Evolutionary conservation across 2,113 vertebrate species (phyloP), one percentile per base, ranked within the genome.

Genomic region (Hyperoodon ampullatus): DNA sequence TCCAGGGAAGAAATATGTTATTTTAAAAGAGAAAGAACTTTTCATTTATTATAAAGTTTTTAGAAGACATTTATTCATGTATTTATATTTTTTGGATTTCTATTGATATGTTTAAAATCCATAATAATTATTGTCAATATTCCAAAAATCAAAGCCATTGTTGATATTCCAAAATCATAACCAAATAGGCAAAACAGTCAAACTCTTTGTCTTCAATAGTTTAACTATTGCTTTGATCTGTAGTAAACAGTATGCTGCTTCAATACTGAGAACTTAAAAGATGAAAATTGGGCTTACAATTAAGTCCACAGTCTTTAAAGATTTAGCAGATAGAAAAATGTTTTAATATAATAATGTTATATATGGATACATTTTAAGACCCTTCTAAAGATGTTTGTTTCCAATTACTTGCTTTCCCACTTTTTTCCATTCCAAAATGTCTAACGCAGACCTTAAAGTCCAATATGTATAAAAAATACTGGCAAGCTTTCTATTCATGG

Each of bases 381-480:
- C 1, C 26, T 90, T 66, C n/a, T 82, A 84, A 83, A 66, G 42
- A 71, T 23, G 87, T 68, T 33, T 55, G 8, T 83, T 93, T 85
- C 18, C 80, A 50, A 66, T 80, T 60, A 70, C 18, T 85, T 66
- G 2, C 28, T 66, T 93, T 88, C 3, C 26, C 21, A 30, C 8
- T 26, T 12, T 47, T 92, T 63, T 63, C 8, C 23, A 74, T 30
- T 63, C 12, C 19, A 50, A 77, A 74, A 82, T 63, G 12, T 82
- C 12, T 83, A 94, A 47, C 63, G 33, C 23, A 82, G 88, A 90
- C 24, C 19, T 68, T 93, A 39, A 35, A 42, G 2, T 61, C 53
- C 78, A 95, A 74, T 68, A 58, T 90, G 75, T 90, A 1, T 78
- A 60, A 96, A 92, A 82, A 85, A 75, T 83, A 93, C 33, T 85